These are phyloP conservation scores for Helleia helle DNA, from an alignment of 2,888 invertebrate genomes.

Conservation along the genomic window DNA sequence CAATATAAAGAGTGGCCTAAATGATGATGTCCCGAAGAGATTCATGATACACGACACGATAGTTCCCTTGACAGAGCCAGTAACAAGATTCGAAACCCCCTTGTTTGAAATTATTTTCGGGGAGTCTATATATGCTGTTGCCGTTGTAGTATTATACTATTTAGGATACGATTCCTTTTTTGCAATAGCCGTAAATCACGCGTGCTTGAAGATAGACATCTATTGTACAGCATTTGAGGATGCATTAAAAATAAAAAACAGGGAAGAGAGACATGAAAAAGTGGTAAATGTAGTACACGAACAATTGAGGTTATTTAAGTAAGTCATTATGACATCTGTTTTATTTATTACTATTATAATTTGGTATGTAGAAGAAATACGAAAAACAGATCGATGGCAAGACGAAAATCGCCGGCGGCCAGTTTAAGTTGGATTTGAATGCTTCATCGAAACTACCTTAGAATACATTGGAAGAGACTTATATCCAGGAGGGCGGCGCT, in stretches of 20 bases:
- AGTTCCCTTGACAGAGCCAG: not conserved
- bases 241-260: not conserved
- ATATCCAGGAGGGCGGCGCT: too few species aligned
- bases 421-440: too few species aligned
- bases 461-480: too few species aligned
- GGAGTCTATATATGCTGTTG: not conserved
- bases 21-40: not conserved
- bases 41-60: not conserved
- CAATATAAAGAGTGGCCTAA: not conserved
- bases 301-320: not conserved
- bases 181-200: not conserved
- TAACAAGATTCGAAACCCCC: not conserved
- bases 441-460: too few species aligned
- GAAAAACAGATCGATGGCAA: too few species aligned
- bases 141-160: not conserved
- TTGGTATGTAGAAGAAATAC: too few species aligned
- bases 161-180: not conserved
- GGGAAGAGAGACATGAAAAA: not conserved
- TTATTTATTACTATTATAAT: too few species aligned
- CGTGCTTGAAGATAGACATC: not conserved
- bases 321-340: too few species aligned
- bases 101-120: not conserved
- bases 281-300: not conserved
- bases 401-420: too few species aligned
- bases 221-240: not conserved